These are phyloP conservation scores for Trichonephila clavata DNA, from an alignment of 1,140 invertebrate genomes.

Conservation along the genomic window DNA sequence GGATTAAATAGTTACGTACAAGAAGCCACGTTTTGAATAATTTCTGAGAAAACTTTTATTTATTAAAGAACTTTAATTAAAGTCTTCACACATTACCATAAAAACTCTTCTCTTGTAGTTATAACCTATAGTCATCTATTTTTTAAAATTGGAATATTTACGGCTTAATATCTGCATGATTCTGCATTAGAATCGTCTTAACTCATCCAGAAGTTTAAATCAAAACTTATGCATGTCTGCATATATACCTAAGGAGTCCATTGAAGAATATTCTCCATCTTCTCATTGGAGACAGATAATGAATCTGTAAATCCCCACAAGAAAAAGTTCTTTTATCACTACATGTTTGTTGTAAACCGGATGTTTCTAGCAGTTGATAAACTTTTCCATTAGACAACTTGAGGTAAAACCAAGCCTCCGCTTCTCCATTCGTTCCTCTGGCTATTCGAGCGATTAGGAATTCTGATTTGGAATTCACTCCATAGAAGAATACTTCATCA, in stretches of 20 bases:
- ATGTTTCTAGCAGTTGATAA: constrained; percentile 18
- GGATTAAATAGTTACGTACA: too few species aligned
- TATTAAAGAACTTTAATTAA: too few species aligned
- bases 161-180: too few species aligned
- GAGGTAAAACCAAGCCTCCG: constrained; percentile 46
- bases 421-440: neutral
- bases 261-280: constrained; percentile 64
- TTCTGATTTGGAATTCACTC: constrained; percentile 67
- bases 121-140: too few species aligned
- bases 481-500: constrained; percentile 71
- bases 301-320: constrained; percentile 49
- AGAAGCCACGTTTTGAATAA: too few species aligned
- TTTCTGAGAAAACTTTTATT: too few species aligned
- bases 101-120: too few species aligned
- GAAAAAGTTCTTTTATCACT: constrained; percentile 24
- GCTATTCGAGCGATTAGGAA: constrained; percentile 14
- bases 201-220: too few species aligned
- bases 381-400: constrained; percentile 11
- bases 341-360: constrained; percentile 23
- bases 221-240: too few species aligned
- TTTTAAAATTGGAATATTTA: too few species aligned
- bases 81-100: too few species aligned
- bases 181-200: neutral
- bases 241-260: constrained; percentile 30
- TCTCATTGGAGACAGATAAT: constrained; percentile 53